Evolutionary conservation across 2,797 vertebrate genomes (phyloP).

Genomic region (Macropodus opercularis): DNA sequence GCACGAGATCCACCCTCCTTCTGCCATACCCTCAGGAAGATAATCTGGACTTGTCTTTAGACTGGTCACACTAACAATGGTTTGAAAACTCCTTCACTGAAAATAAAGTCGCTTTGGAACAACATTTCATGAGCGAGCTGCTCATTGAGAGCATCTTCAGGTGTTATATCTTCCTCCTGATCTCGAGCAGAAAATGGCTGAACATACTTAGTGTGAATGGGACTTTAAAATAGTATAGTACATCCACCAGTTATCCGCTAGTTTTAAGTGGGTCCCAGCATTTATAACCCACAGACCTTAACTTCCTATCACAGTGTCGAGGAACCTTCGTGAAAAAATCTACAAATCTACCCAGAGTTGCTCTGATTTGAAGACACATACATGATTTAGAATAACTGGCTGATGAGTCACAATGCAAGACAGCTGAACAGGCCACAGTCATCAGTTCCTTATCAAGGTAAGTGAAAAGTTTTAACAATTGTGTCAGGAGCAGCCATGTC

Average conservation of each 20-base stretch:
- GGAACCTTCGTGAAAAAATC: constrained; percentile 23
- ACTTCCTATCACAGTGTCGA: constrained; percentile 8
- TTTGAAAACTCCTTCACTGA: constrained; percentile 14
- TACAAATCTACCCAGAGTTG: constrained; percentile 4
- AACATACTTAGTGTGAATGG: constrained; percentile 19
- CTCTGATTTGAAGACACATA: constrained; percentile 22
- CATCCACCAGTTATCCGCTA: constrained; percentile 33
- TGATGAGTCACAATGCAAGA: constrained; percentile 23
- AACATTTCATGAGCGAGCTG: constrained; percentile 12
- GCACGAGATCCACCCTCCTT: neutral
- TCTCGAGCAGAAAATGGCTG: constrained; percentile 18
- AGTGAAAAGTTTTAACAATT: constrained; percentile 48
- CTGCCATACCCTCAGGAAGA: constrained; percentile 8
- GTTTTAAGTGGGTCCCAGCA: constrained; percentile 15
- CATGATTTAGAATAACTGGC: constrained; percentile 58
- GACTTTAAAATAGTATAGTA: constrained; percentile 42
- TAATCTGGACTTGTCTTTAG: constrained; percentile 1
- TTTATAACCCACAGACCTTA: constrained; percentile 6
- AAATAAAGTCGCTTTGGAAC: constrained; percentile 27
- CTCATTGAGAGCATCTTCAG: constrained; percentile 21
- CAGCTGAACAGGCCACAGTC: constrained; percentile 37
- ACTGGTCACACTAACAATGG: constrained; percentile 17
- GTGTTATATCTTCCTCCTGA: constrained; percentile 25
- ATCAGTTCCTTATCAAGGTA: constrained; percentile 47
- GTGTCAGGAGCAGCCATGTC: constrained; percentile 51